Conservation (phyloP, 2,113 vertebrate genomes). For the Oryzias celebensis region DNA sequence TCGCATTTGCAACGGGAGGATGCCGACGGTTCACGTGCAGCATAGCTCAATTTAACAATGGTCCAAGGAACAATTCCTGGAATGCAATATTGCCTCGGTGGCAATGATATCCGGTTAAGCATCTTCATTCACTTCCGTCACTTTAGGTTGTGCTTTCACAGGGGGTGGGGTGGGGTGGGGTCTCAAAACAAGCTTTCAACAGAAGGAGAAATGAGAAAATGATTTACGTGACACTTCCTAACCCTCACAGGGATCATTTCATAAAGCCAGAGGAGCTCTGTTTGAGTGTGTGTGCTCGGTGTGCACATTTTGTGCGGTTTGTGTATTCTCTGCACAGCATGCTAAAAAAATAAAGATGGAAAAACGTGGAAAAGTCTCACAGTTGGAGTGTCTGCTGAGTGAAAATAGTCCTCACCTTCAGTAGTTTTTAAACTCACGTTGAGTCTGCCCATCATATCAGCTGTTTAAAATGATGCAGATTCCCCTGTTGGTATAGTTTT, state of each 20-base stretch:
- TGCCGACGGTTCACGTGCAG: constrained; percentile 27
- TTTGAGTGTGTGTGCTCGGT: constrained; percentile 16
- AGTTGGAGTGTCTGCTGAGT: too few species aligned
- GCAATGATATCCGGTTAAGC: constrained; percentile 50
- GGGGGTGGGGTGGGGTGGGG: constrained; percentile 10
- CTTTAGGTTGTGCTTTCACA: constrained; percentile 34
- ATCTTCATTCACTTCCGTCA: constrained; percentile 54
- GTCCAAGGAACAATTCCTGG: constrained; percentile 42
- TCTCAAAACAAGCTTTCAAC: constrained; percentile 56
- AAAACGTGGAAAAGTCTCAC: background rate
- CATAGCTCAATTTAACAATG: constrained; percentile 50
- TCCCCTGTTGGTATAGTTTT: too few species aligned
- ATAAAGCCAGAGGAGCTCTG: constrained; percentile 40
- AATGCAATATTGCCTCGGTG: constrained; percentile 50
- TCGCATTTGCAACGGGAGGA: constrained; percentile 37
- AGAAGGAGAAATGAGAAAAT: constrained; percentile 69
- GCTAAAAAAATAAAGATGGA: constrained; percentile 33
- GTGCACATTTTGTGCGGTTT: background rate
- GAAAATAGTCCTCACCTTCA: too few species aligned
- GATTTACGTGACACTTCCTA: constrained; percentile 54
- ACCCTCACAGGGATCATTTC: constrained; percentile 58
- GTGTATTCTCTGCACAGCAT: constrained; percentile 10
- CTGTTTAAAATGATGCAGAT: too few species aligned
- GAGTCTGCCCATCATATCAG: too few species aligned
- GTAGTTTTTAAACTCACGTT: too few species aligned